phyloP scores from a whole-genome alignment of 1,140 invertebrate genomes.

The Dryas iulia region DNA sequence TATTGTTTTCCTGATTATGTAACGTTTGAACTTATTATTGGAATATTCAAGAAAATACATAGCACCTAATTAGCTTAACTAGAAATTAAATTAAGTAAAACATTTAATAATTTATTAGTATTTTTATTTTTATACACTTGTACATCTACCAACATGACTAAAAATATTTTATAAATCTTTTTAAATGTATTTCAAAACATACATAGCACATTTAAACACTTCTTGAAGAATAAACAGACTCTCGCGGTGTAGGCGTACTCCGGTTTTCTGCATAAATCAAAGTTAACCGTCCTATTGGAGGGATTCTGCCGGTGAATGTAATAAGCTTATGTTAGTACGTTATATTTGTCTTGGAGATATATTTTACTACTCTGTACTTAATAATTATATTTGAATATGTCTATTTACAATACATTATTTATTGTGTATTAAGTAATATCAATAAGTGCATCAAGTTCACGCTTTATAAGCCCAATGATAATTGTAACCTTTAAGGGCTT shows the following conservation, averaged over 20 bases:
- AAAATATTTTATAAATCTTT: not conserved
- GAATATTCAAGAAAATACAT: too few relatives aligned
- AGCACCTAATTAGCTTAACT: too few relatives aligned
- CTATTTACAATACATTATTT: not conserved
- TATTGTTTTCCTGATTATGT: too few relatives aligned
- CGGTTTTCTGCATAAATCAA: slow-evolving; percentile 37
- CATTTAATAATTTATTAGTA: too few relatives aligned
- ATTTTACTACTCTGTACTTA: not conserved
- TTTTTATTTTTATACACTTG: too few relatives aligned
- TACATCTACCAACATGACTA: too few relatives aligned
- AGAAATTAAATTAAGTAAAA: too few relatives aligned
- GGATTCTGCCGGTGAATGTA: slow-evolving; percentile 6
- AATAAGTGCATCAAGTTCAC: too few relatives aligned
- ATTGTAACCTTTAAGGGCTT: not conserved
- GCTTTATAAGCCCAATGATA: too few relatives aligned
- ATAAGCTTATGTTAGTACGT: not conserved
- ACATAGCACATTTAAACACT: slow-evolving; percentile 9
- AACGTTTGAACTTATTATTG: too few relatives aligned
- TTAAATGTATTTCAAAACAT: not conserved
- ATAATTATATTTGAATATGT: not conserved
- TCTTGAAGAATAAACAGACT: slow-evolving; percentile 21
- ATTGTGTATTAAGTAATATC: not conserved
- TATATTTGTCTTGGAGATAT: not conserved
- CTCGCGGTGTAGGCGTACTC: slow-evolving; percentile 21
- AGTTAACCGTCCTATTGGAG: slow-evolving; percentile 15